Evolutionary conservation across 2,888 invertebrate species (phyloP).

Genomic region (Mamestra brassicae): DNA sequence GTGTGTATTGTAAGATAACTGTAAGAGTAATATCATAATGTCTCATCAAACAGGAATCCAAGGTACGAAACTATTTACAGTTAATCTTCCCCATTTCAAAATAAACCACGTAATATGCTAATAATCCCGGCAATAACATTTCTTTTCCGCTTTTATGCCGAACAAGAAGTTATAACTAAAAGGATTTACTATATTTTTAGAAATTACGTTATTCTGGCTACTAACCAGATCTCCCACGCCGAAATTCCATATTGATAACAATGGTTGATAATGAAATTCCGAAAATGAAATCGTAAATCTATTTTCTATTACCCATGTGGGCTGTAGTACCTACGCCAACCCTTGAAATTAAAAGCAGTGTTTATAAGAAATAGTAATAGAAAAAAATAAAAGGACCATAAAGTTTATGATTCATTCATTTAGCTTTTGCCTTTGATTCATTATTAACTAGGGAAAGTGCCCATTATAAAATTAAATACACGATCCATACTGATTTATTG

Average conservation of each 20-base stretch:
- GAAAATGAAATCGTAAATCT: background rate
- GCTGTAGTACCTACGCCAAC: background rate
- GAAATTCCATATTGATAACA: conserved; percentile 39
- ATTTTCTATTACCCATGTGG: background rate
- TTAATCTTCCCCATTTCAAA: conserved; percentile 56
- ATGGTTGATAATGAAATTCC: conserved; percentile 10
- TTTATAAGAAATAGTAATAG: background rate
- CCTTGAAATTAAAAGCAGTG: background rate
- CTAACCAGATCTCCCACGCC: conserved; percentile 53
- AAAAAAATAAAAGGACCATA: background rate
- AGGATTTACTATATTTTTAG: conserved; percentile 40
- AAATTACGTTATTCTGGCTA: conserved; percentile 42
- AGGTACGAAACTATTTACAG: conserved; percentile 89
- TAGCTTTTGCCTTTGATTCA: conserved; percentile 1
- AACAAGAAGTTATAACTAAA: background rate
- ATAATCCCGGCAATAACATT: conserved; percentile 39
- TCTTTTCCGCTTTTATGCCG: background rate
- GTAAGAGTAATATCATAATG: conserved; percentile 88
- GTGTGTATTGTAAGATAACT: conserved; percentile 29
- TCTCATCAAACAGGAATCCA: conserved; percentile 98
- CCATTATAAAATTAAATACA: background rate
- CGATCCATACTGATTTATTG: too few species aligned
- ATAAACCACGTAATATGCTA: conserved; percentile 57
- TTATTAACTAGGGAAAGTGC: conserved; percentile 4
- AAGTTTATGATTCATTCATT: background rate